Evolutionary conservation across 2,797 vertebrate species (phyloP), one percentile per base, ranked within the genome.

Genomic region (Schizopygopsis pylzovi): DNA sequence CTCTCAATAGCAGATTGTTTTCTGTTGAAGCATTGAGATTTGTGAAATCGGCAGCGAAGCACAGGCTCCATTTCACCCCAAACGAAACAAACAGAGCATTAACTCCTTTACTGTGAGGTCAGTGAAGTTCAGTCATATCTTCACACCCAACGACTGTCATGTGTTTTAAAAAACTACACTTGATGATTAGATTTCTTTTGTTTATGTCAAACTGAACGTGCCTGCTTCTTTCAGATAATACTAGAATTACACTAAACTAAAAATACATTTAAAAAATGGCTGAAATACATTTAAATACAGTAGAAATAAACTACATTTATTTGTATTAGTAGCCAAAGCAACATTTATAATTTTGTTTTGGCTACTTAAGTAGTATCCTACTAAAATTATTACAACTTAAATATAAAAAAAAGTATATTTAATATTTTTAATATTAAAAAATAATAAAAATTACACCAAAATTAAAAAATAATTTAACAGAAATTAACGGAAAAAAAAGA

Each of bases 1-100:
- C 86, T 89, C 84, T 85, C 83, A 87, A 79, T 63, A 86, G 68
- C 87, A 87, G 82, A 90, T 89, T 91, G 88, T 89, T 90, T 89
- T 88, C 77, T 79, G 86, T 72, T 88, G 67, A 87, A 88, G 82
- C 85, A 86, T 89, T 91, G 89, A 88, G 88, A 88, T 91, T 86
- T 85, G 85, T 88, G 79, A 83, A 75, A 79, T 77, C 82, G 47
- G 47, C 77, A 87, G 79, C 81, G 61, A 81, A 70, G 56, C 86
- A 83, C 71, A 76, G 28, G 67, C 70, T 83, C 45, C 3, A 59
- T 73, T 68, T 73, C 63, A 75, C 25, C 81, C 15, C 49, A 68
- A 79, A 81, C 49, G 52, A 83, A 59, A 81, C 22, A 83, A 59
- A 79, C 22, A 63, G 81, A 82, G 54, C 54, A 73, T n/a, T 81